Base-by-base conservation (phyloP, 2,113 vertebrate species). In the Romanogobio albipinnatus region DNA sequence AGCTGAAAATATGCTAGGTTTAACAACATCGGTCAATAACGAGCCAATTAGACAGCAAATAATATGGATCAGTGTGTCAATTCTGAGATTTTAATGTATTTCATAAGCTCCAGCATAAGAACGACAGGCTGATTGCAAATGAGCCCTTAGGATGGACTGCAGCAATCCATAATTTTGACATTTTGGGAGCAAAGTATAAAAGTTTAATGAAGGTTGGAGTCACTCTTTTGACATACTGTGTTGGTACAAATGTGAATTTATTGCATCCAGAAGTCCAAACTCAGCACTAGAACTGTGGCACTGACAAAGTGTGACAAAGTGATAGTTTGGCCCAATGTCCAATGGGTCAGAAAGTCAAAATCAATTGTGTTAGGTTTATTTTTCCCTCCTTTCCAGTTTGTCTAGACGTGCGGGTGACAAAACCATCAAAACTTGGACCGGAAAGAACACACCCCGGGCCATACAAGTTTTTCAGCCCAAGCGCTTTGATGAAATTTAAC, bases 401-500 rank as follows among this genome's bases (percentile, higher is more conserved):
- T 76, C 73, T 58, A 71, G 49, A 47, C 15, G 19, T 43, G 29
- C 45, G 71, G 61, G 59, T 71, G 75, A 85, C 66, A 84, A 84
- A 82, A 74, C 29, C 61, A 77, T 70, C 74, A 58, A 71, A 80
- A 81, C 59, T 36, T 56, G 74, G 51, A 59, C n/a, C 39, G 24
- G 68, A n/a, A 59, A 43, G 86, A 85, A 26, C 9, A 68, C 76
- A 90, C 86, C 88, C 62, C 51, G 47, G 11, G 81, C 88, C 84
- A 39, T 58, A 51, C 73, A 86, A 73, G 87, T 59, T 86, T 88
- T 87, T 79, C 88, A 77, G 82, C 74, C 64, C 49, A 85, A 71
- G 56, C 6, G 15, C 87, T 93, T 89, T 93, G 88, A 93, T 93
- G 87, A 85, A 71, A 84, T 58, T 80, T 86, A 78, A 91, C 82